A percentile compares a stretch with the other conserved stretches of the same genome.
These are phyloP conservation scores for Neofelis nebulosa DNA, from an alignment of 2,113 vertebrate genomes.

Conservation along the genomic window DNA sequence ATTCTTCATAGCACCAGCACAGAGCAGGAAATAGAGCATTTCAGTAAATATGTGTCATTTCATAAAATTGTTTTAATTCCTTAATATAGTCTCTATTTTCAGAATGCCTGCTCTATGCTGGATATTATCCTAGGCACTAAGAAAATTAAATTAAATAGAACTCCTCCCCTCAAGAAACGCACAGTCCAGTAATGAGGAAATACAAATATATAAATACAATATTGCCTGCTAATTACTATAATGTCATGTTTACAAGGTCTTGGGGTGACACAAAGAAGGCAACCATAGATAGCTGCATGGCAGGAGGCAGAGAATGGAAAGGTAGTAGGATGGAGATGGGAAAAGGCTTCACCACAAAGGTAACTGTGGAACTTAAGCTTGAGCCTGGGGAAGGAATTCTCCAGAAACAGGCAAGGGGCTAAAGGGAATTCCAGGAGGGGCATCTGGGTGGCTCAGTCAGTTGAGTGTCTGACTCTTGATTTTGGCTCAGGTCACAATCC, in stretches of 20 bases:
- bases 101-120: neutral
- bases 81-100: neutral
- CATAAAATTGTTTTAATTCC: conserved; percentile 23
- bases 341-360: neutral
- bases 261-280: neutral
- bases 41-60: neutral
- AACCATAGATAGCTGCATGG: neutral
- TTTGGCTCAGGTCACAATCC: too few species aligned
- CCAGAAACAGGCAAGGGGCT: neutral
- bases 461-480: too few species aligned
- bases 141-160: neutral
- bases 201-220: neutral
- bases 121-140: neutral
- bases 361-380: neutral
- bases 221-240: neutral
- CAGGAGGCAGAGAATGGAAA: neutral
- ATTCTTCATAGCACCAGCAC: neutral
- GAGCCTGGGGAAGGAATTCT: neutral
- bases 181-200: neutral
- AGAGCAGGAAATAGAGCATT: neutral
- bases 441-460: too few species aligned
- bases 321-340: rapidly evolving
- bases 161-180: neutral
- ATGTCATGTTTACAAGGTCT: neutral
- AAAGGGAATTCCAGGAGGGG: neutral